phyloP scores from a whole-genome alignment of 2,797 vertebrate genomes.

The Myotis findleyi region DNA sequence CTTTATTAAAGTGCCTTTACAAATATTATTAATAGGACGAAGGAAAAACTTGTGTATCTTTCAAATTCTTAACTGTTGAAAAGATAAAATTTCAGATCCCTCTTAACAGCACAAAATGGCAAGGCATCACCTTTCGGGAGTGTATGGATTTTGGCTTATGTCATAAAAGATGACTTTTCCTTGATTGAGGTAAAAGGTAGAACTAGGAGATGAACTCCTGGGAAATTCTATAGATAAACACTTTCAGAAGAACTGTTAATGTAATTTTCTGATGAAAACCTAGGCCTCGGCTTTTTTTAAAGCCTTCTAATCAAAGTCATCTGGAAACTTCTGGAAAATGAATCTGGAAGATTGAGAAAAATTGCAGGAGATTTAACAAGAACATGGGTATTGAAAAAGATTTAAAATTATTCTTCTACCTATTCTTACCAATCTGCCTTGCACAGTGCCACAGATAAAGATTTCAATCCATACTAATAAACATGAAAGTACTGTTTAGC shows the following conservation, averaged over 20 bases:
- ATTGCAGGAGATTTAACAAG: slow-evolving; percentile 62
- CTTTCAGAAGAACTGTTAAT: slow-evolving; percentile 75
- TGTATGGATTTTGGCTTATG: slow-evolving; percentile 85
- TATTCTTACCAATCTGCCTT: slow-evolving; percentile 14
- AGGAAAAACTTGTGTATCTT: slow-evolving; percentile 75
- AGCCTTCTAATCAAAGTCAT: slow-evolving; percentile 53
- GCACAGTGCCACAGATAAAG: slow-evolving; percentile 30
- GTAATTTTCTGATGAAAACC: slow-evolving; percentile 62
- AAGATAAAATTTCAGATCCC: slow-evolving; percentile 71
- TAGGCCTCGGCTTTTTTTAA: neutral
- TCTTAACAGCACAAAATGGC: slow-evolving; percentile 62
- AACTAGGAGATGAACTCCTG: slow-evolving; percentile 82
- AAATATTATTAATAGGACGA: slow-evolving; percentile 56
- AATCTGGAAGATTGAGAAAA: slow-evolving; percentile 58
- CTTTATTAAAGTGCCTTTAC: neutral
- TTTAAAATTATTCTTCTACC: slow-evolving; percentile 22
- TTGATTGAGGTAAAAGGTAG: slow-evolving; percentile 85
- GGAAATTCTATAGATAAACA: slow-evolving; percentile 83
- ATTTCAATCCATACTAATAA: neutral
- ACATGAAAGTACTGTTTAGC: neutral
- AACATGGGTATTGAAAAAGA: slow-evolving; percentile 64
- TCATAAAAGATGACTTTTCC: slow-evolving; percentile 83
- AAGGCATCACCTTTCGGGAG: slow-evolving; percentile 69
- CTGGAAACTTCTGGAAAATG: slow-evolving; percentile 58
- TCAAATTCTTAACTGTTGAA: slow-evolving; percentile 72